Conservation (phyloP, 2,888 invertebrate species). For the Cosmia trapezina region DNA sequence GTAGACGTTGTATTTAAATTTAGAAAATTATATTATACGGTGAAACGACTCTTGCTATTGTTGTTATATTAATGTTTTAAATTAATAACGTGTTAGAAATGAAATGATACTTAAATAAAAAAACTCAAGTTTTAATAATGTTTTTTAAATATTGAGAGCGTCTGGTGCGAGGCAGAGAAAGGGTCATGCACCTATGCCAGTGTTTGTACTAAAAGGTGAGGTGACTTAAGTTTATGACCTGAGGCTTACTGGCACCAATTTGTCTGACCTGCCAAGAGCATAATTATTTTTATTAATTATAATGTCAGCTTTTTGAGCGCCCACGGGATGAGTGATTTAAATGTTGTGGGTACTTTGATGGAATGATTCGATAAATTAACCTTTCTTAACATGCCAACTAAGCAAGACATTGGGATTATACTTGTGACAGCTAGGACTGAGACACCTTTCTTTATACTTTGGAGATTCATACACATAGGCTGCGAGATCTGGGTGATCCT, state of each 20-base stretch:
- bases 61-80: constrained; percentile 25
- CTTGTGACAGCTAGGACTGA: too few species aligned
- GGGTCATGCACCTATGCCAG: constrained; percentile 6
- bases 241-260: constrained; percentile 12
- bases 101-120: too few species aligned
- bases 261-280: constrained; percentile 25
- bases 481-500: too few species aligned
- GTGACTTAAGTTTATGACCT: constrained; percentile 22
- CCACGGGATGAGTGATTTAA: neutral
- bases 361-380: neutral
- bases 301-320: constrained; percentile 8
- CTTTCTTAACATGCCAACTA: neutral
- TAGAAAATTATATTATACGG: constrained; percentile 7
- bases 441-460: neutral
- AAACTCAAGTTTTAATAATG: too few species aligned
- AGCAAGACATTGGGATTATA: neutral
- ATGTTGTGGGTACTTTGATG: neutral
- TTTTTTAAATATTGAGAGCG: constrained; percentile 9
- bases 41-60: constrained; percentile 29
- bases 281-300: constrained; percentile 36
- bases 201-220: constrained; percentile 8
- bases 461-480: too few species aligned
- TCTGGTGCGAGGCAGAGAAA: constrained; percentile 1
- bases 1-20: constrained; percentile 23
- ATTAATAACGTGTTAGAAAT: neutral